These are phyloP conservation scores for Bombus superbus DNA, from an alignment of 1,140 invertebrate species.

Conservation along the genomic window DNA sequence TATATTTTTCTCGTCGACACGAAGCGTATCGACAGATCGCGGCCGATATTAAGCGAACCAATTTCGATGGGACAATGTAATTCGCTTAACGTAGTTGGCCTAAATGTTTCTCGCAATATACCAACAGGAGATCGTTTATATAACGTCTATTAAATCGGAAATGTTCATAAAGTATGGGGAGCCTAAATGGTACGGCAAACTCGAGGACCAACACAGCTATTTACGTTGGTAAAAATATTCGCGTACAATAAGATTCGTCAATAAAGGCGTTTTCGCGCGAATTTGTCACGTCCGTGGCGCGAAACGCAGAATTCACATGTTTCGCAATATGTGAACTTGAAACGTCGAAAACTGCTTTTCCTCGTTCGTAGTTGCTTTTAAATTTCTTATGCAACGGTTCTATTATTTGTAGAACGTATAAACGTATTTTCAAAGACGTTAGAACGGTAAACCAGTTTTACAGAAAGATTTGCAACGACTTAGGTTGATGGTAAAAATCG, in stretches of 20 bases:
- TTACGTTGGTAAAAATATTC: conserved; percentile 46
- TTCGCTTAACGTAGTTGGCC: too few relatives aligned
- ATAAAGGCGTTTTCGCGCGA: conserved; percentile 48
- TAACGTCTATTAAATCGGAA: too few relatives aligned
- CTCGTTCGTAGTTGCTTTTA: not conserved
- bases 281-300: not conserved
- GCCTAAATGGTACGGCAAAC: conserved; percentile 45
- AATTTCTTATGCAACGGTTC: not conserved
- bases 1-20: too few relatives aligned
- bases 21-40: too few relatives aligned
- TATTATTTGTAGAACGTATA: not conserved
- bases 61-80: too few relatives aligned
- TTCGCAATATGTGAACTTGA: not conserved
- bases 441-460: not conserved
- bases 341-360: not conserved
- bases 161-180: not conserved
- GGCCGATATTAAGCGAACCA: too few relatives aligned
- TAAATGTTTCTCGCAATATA: too few relatives aligned
- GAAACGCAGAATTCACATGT: not conserved
- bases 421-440: not conserved
- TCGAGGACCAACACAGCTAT: conserved; percentile 23
- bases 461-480: too few relatives aligned
- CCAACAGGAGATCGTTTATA: too few relatives aligned
- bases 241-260: conserved; percentile 50
- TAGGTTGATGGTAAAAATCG: too few relatives aligned